Base-by-base conservation (phyloP, 2,888 invertebrate species). In the Orgyia antiqua region DNA sequence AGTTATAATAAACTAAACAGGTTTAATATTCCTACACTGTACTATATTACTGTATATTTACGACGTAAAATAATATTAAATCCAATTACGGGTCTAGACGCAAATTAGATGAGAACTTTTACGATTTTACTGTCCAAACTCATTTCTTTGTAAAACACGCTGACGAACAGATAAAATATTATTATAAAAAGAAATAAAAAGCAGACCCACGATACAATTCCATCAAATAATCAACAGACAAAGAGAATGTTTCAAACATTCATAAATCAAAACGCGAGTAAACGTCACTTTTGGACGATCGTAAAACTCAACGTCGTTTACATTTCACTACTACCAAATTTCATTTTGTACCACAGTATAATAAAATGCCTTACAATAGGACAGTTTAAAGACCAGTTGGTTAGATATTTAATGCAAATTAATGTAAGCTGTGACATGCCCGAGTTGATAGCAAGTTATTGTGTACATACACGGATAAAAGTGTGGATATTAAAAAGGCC, bases 181-280 rank as follows among this genome's bases (percentile, higher is more conserved):
- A 41, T 42, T 31, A 33, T 33, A 50, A 40, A 39, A 47, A 56
- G 52, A 52, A 51, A 58, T 56, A 63, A 61, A 64, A 62, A 39
- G 23, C 30, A 27, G 29, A 37, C 36, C 45, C 39, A 40, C 44
- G 53, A 46, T 52, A 51, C 49, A 46, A 51, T 38, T 17, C 38
- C 31, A 58, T 59, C 50, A 46, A 61, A 62, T 67, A 61, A 69
- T 68, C 60, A 64, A 60, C 58, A 43, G 61, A 67, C 64, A 67
- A 63, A 54, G 57, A 58, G 53, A 52, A 45, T 44, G 38, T 55
- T 51, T 52, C 47, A 31, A 32, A 41, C 54, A 50, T 55, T 52
- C 68, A 70, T 74, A 72, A 76, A 73, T 76, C 75, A 73, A 63
- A 71, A 68, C 56, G 47, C 31, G 47, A 68, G 67, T 75, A 71